Base-by-base conservation (phyloP, 1,140 invertebrate species). In the Nasonia giraulti region DNA sequence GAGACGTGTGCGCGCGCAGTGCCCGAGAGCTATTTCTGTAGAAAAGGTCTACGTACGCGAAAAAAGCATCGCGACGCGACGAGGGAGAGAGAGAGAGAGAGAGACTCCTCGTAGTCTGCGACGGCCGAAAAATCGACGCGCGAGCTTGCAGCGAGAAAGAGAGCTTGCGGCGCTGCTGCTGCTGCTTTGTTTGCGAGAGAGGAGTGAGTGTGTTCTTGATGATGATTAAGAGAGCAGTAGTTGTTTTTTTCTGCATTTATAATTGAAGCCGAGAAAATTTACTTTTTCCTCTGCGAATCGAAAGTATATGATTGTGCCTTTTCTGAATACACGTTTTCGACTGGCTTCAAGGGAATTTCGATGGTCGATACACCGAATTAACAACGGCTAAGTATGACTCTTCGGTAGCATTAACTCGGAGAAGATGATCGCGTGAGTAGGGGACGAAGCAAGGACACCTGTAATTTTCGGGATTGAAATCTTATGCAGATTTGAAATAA, bases 21-120 rank as follows among this genome's bases (percentile, higher is more conserved):
- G 37, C 47, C 79, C 73, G 62, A 81, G 55, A 86, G 86, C 80
- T 86, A 86, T 86, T 86, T 86, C 77, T 78, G 83, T 84, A 86
- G 86, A 83, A 82, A 85, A 82, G 86, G 83, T 86, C 86, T 85
- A 82, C 80, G 86, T 85, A 82, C 83, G 79, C 86, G 69, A 86
- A 86, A 86, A 86, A 86, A 84, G 50, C 77, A 83, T 80, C 44
- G 76, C 76, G 82, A 55, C 55, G 76, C 27, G 47, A 66, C 76
- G 76, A 31, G 47, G 47, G 74, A 83, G 74, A 76, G n/a, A 47
- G 75, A 83, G 68, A 33, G 68, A 27, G 75, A 76, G n/a, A n/a
- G n/a, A n/a, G 74, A 68, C 50, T 55, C 31, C 31, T 27, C 17
- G 62, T 27, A 71, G 68, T 84, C 40, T 40, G 37, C 75, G n/a